Conservation (phyloP, 2,113 vertebrate genomes). For the Pan paniscus region DNA sequence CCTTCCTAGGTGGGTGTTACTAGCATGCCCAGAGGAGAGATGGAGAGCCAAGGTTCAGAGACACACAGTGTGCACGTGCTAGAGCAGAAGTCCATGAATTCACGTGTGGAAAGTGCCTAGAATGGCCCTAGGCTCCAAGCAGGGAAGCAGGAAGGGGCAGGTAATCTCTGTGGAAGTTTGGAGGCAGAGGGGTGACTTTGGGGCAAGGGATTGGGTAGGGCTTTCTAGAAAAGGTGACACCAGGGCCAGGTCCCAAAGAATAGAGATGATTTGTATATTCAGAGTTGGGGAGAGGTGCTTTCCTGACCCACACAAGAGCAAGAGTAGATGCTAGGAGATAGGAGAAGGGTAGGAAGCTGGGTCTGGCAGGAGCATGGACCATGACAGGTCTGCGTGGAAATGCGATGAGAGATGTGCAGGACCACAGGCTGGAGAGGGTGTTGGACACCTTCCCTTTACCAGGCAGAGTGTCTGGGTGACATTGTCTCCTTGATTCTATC, state of each 20-base stretch:
- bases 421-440: accelerated
- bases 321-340: accelerated
- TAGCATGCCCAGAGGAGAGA: not conserved
- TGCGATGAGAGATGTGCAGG: not conserved
- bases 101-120: not conserved
- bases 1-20: not conserved
- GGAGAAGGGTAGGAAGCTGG: too few relatives aligned
- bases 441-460: not conserved
- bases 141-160: not conserved
- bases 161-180: not conserved
- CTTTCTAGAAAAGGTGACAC: not conserved
- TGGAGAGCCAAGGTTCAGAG: not conserved
- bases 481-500: accelerated
- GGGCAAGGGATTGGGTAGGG: too few relatives aligned
- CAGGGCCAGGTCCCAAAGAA: not conserved
- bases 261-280: not conserved
- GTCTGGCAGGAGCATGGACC: not conserved
- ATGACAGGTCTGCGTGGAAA: accelerated
- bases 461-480: not conserved
- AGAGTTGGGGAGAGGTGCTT: not conserved
- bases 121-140: not conserved
- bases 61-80: accelerated
- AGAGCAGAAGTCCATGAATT: not conserved
- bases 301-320: accelerated
- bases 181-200: not conserved